Conservation (phyloP, 2,797 vertebrate species). For the Simalia tracyae region DNA sequence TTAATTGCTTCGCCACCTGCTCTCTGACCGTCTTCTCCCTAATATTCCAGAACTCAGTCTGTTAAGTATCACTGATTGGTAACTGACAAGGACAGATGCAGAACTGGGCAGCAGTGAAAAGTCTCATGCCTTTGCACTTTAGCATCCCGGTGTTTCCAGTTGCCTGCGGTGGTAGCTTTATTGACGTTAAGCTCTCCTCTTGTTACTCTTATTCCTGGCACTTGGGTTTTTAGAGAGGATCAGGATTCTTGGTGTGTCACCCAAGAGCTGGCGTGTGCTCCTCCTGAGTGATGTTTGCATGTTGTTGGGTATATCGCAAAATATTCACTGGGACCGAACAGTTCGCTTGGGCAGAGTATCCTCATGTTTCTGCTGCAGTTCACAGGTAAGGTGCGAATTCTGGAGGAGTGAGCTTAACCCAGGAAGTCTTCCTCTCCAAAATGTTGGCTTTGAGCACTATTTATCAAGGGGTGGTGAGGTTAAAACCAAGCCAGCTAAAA, state of each 20-base stretch:
- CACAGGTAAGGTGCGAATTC: slow-evolving; percentile 77
- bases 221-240: slow-evolving; percentile 72
- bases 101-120: slow-evolving; percentile 42
- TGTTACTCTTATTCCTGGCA: slow-evolving; percentile 72
- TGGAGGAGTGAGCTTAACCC: not conserved
- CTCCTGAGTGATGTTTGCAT: not conserved
- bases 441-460: slow-evolving; percentile 33
- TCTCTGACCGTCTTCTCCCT: slow-evolving; percentile 52
- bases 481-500: not conserved
- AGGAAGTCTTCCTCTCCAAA: slow-evolving; percentile 37
- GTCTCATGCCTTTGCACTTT: slow-evolving; percentile 51
- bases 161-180: slow-evolving; percentile 55
- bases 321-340: slow-evolving; percentile 59
- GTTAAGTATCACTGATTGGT: slow-evolving; percentile 56
- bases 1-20: slow-evolving; percentile 75
- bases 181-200: slow-evolving; percentile 64
- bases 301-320: slow-evolving; percentile 58
- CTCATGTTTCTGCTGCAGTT: slow-evolving; percentile 93
- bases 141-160: slow-evolving; percentile 55
- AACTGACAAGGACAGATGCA: slow-evolving; percentile 75
- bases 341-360: slow-evolving; percentile 58
- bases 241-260: slow-evolving; percentile 64
- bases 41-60: slow-evolving; percentile 48
- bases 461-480: slow-evolving; percentile 24
- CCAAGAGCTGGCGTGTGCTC: slow-evolving; percentile 51